These are phyloP conservation scores for Hemibagrus guttatus DNA, from an alignment of 2,797 vertebrate genomes.

Conservation along the genomic window DNA sequence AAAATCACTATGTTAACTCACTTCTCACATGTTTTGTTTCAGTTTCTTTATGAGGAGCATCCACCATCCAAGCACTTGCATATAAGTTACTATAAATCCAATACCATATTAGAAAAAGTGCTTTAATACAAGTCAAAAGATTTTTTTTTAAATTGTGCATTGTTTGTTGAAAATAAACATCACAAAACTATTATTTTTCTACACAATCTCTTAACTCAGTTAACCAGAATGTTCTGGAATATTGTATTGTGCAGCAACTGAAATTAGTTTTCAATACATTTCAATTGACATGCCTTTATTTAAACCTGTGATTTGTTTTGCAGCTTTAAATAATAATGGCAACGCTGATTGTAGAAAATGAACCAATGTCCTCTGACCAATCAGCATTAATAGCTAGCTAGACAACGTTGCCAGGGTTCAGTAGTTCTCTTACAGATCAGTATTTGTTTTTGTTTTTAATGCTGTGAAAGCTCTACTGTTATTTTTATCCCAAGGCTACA, in stretches of 20 bases:
- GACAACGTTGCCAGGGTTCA: not conserved
- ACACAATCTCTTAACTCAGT: not conserved
- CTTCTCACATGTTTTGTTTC: too few species aligned
- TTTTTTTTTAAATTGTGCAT: not conserved
- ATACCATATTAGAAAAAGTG: not conserved
- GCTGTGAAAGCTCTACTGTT: not conserved
- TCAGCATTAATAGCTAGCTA: not conserved
- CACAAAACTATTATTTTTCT: not conserved
- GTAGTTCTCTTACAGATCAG: not conserved
- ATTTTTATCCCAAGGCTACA: not conserved
- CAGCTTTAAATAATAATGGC: not conserved
- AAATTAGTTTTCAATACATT: not conserved
- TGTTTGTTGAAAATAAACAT: not conserved
- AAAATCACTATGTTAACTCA: not conserved
- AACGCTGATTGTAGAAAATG: not conserved
- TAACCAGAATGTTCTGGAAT: not conserved
- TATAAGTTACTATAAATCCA: too few species aligned
- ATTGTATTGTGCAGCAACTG: not conserved
- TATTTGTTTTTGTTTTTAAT: not conserved
- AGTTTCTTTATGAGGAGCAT: not conserved
- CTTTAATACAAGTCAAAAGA: not conserved
- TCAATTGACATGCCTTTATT: not conserved
- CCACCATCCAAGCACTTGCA: not conserved
- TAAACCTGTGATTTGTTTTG: not conserved
- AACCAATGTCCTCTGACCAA: not conserved